Evolutionary conservation across 2,888 invertebrate genomes (phyloP).

Genomic region (Anaspis maculata): DNA sequence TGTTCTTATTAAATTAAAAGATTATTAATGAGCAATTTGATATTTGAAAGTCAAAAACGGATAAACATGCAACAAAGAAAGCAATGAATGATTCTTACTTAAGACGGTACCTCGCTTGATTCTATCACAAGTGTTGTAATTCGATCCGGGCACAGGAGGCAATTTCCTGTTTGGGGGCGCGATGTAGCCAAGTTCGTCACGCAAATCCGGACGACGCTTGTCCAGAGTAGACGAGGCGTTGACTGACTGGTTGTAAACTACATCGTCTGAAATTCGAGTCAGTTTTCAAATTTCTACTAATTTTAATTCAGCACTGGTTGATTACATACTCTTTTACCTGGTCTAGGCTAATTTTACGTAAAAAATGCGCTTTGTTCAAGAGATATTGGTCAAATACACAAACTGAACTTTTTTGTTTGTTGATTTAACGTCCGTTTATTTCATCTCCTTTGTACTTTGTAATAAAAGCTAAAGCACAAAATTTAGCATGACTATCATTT

Average conservation of each 20-base stretch:
- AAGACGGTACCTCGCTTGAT: conserved; percentile 89
- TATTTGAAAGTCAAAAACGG: too few relatives aligned
- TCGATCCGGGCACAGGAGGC: conserved; percentile 86
- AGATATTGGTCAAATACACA: too few relatives aligned
- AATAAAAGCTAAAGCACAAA: too few relatives aligned
- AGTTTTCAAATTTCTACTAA: neutral
- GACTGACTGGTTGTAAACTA: conserved; percentile 77
- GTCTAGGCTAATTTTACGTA: too few relatives aligned
- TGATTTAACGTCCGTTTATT: too few relatives aligned
- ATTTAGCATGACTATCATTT: too few relatives aligned
- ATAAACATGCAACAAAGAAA: conserved; percentile 17
- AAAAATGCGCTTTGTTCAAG: too few relatives aligned
- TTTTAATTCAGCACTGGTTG: neutral
- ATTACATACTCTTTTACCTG: too few relatives aligned
- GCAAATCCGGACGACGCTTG: conserved; percentile 72
- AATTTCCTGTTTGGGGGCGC: conserved; percentile 88
- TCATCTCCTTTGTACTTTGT: too few relatives aligned
- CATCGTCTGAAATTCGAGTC: conserved; percentile 69
- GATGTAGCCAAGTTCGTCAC: conserved; percentile 87
- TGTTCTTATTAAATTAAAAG: too few relatives aligned
- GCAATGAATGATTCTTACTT: conserved; percentile 60
- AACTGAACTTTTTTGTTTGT: too few relatives aligned
- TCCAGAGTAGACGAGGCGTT: conserved; percentile 62
- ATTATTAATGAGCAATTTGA: too few relatives aligned
- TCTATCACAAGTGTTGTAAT: conserved; percentile 89